Evolutionary conservation across 2,888 invertebrate genomes (phyloP).

Genomic region (Calameuta idolon): DNA sequence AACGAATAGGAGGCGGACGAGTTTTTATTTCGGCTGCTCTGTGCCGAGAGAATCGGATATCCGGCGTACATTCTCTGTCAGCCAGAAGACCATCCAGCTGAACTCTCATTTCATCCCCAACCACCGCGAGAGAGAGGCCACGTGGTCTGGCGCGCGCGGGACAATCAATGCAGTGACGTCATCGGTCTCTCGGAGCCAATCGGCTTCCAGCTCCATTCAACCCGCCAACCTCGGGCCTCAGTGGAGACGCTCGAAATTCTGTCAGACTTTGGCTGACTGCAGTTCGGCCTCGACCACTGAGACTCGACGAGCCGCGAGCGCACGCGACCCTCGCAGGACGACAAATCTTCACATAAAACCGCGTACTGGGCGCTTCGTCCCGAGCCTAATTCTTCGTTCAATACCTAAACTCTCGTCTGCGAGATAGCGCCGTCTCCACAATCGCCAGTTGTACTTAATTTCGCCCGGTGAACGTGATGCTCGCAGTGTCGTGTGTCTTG

Average conservation of each 20-base stretch:
- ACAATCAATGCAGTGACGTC: conserved; percentile 84
- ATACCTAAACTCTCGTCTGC: no score
- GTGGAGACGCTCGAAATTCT: conserved; percentile 61
- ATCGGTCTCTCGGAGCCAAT: conserved; percentile 72
- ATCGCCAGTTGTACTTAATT: no score
- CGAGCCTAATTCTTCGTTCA: no score
- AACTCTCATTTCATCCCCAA: conserved; percentile 7
- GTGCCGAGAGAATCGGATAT: conserved; percentile 8
- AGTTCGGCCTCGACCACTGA: conserved; percentile 65
- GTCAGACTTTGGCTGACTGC: conserved; percentile 64
- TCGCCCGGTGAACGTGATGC: no score
- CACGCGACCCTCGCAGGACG: conserved; percentile 17
- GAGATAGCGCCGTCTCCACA: no score
- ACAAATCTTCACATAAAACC: no score
- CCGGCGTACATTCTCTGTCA: conserved; percentile 1
- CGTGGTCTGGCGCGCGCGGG: conserved; percentile 70
- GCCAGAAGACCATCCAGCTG: neutral
- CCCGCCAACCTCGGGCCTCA: conserved; percentile 62
- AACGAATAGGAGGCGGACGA: neutral
- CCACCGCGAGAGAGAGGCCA: conserved; percentile 47
- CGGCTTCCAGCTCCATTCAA: conserved; percentile 76
- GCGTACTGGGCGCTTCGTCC: no score
- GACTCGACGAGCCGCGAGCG: conserved; percentile 40
- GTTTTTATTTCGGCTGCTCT: neutral
- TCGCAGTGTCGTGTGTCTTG: no score